A percentile compares a stretch with the other conserved stretches of the same genome.
Evolutionary conservation across 1,140 invertebrate genomes (phyloP).

Genomic region (Sweltsa coloradensis): DNA sequence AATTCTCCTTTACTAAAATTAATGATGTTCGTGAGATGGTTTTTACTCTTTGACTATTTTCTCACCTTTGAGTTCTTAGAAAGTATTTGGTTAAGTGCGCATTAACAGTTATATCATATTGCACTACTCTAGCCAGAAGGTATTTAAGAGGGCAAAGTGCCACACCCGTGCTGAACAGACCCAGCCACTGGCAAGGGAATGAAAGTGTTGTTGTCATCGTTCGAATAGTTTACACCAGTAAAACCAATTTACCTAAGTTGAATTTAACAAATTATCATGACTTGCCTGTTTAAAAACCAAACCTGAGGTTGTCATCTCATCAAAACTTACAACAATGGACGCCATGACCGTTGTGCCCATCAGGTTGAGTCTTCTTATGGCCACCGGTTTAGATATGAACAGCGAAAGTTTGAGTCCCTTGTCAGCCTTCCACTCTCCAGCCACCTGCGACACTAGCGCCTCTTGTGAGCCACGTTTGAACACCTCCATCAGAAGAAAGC

Average conservation of each 20-base stretch:
- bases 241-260: background rate
- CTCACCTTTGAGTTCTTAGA: no score
- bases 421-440: background rate
- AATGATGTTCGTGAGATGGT: no score
- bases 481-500: constrained; percentile 1
- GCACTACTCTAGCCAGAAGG: no score
- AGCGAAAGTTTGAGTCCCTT: background rate
- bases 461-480: background rate
- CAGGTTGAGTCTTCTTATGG: background rate
- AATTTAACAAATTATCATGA: background rate
- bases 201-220: background rate
- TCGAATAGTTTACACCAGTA: background rate
- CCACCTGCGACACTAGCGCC: background rate
- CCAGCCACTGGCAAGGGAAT: background rate
- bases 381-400: no score
- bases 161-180: no score
- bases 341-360: background rate
- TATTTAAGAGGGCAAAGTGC: no score
- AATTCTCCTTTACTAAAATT: no score
- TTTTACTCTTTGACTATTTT: no score
- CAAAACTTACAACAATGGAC: constrained; percentile 1
- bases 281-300: background rate
- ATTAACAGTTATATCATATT: no score
- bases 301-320: background rate
- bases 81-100: no score